phyloP scores from a whole-genome alignment of 2,797 vertebrate species.

The Melanotaenia maccullochi region DNA sequence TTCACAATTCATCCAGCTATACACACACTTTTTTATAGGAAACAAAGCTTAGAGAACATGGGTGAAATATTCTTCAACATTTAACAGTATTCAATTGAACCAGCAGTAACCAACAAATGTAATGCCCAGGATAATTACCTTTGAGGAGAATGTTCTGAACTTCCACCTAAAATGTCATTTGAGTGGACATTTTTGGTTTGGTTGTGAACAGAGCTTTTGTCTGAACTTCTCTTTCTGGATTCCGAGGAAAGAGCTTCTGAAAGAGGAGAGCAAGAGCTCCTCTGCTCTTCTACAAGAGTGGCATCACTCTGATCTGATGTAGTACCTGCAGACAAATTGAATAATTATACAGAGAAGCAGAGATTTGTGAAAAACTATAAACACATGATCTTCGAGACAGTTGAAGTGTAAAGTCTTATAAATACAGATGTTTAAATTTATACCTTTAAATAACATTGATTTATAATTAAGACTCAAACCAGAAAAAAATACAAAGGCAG shows the following conservation, averaged over 20 bases:
- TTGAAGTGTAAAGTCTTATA: background rate
- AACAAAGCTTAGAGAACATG: background rate
- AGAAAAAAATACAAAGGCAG: background rate
- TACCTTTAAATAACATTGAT: background rate
- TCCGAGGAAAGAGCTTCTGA: constrained; percentile 82
- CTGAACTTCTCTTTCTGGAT: constrained; percentile 75
- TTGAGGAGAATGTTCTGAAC: constrained; percentile 81
- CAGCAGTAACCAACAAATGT: background rate
- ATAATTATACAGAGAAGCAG: constrained; percentile 1
- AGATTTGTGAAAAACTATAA: background rate
- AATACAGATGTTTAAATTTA: background rate
- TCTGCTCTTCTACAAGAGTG: constrained; percentile 83
- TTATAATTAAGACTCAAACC: background rate
- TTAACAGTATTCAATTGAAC: background rate
- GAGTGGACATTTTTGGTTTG: constrained; percentile 76
- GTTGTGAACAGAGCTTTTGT: constrained; percentile 76
- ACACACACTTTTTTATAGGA: background rate
- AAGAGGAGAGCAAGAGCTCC: constrained; percentile 73
- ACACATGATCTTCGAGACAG: background rate
- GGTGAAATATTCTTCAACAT: background rate
- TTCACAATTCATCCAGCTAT: constrained; percentile 1
- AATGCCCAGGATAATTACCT: constrained; percentile 77
- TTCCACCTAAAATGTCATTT: constrained; percentile 81
- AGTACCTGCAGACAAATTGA: constrained; percentile 69
- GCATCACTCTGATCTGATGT: constrained; percentile 82